Evolutionary conservation across 2,888 invertebrate species (phyloP).

Genomic region (Luperina nickerlii): DNA sequence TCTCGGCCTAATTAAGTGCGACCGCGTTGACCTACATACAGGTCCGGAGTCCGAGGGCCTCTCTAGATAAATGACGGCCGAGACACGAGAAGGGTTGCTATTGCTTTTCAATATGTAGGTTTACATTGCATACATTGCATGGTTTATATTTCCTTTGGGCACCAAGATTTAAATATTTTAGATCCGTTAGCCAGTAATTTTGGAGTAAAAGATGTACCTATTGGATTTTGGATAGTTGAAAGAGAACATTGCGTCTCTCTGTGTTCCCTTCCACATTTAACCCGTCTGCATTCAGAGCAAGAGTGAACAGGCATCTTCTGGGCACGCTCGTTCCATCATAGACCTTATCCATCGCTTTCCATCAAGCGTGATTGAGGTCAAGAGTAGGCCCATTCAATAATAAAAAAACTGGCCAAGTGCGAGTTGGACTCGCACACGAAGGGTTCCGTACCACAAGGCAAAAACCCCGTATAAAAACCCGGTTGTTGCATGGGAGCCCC

Average conservation of each 20-base stretch:
- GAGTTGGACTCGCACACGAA: no score
- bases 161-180: not conserved
- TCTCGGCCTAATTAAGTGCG: constrained; percentile 69
- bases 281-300: no score
- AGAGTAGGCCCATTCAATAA: no score
- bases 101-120: constrained; percentile 39
- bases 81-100: constrained; percentile 26
- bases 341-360: no score
- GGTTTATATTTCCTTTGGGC: constrained; percentile 14
- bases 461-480: no score
- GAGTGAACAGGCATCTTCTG: no score
- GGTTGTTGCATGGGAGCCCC: no score
- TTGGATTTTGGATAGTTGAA: not conserved
- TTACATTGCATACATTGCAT: not conserved
- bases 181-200: not conserved
- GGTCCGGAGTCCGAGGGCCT: constrained; percentile 38
- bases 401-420: no score
- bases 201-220: not conserved
- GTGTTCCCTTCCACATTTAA: not conserved
- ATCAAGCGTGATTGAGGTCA: no score
- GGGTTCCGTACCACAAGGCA: no score
- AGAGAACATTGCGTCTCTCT: not conserved
- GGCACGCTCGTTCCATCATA: no score
- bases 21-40: constrained; percentile 73
- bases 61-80: constrained; percentile 66